Base-by-base conservation (phyloP, 2,888 invertebrate genomes). In the Drosophila histrio region DNA sequence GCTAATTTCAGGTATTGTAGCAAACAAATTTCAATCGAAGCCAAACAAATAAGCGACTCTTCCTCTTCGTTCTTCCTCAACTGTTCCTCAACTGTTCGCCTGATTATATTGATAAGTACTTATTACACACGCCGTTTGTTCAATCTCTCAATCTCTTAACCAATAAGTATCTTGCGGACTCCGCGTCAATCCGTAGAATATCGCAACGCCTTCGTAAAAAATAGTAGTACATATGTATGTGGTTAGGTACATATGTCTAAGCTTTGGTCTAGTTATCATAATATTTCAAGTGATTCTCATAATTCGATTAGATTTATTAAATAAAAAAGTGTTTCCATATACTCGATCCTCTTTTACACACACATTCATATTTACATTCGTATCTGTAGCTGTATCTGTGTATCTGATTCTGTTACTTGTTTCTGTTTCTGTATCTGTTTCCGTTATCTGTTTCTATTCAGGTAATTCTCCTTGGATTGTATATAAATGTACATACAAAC, bases 261-360 rank as follows among this genome's bases (percentile, higher is more conserved):
- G 82, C 88, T 83, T 83, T 83, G 82, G 82, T 87, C 82, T 87
- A 87, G 79, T 81, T 87, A 68, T 77, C 49, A 46, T 79, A 43
- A 65, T 66, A 61, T 62, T 77, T 75, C 63, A 52, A 63, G 38
- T 68, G 46, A 30, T 64, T 62, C 30, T 32, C 50, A 53, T 59
- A 71, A 67, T 72, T 86, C 68, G 77, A 76, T 46, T 30, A 34
- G 41, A 32, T 39, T 32, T 13, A 28, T 30, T 49, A 46, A 41
- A 59, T 47, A 62, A 39, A 38, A 57, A 53, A 28, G 41, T 47
- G 39, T 26, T 28, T 8, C 21, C 38, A 17, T 32, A 32, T 22
- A 3, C 22, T 49, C 28, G 47, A 54, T 65, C 36, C 58, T 53
- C 56, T 34, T 49, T 49, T 22, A 62, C 39, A 50, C 54, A 50